phyloP scores from a whole-genome alignment of 64 coral and sea anemone species.

The Stylophora pistillata region DNA sequence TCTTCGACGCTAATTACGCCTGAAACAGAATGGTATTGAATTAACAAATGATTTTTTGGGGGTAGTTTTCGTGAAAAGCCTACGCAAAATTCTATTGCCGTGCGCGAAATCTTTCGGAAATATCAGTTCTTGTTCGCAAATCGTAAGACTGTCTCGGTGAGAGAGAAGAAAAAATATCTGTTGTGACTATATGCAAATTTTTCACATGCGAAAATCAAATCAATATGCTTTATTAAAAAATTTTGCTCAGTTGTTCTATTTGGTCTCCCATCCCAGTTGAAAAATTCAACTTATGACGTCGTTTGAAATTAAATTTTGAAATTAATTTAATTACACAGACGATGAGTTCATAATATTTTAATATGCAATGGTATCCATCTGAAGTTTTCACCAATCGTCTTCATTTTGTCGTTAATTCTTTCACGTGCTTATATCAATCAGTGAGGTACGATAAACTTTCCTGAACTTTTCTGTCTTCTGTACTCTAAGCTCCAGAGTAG shows the following conservation, averaged over 20 bases:
- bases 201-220: neutral
- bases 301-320: neutral
- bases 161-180: neutral
- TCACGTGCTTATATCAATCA: too few species aligned
- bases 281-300: neutral
- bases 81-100: neutral
- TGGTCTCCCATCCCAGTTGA: neutral
- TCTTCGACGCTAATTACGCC: slow-evolving; percentile 11
- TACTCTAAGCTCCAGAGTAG: too few species aligned
- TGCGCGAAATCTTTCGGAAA: neutral
- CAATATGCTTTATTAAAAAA: neutral
- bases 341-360: neutral
- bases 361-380: neutral
- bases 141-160: neutral
- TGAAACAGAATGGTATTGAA: neutral
- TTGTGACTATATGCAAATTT: slow-evolving; percentile 5
- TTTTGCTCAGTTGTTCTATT: neutral
- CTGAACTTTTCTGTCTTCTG: too few species aligned
- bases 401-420: neutral
- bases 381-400: neutral
- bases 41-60: neutral
- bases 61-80: neutral
- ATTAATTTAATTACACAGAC: neutral
- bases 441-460: too few species aligned
- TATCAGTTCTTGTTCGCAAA: neutral